Percentiles rank a stretch among this genome's conserved stretches.
phyloP scores from a whole-genome alignment of 2,113 vertebrate species.

The Porphyrio hochstetteri region DNA sequence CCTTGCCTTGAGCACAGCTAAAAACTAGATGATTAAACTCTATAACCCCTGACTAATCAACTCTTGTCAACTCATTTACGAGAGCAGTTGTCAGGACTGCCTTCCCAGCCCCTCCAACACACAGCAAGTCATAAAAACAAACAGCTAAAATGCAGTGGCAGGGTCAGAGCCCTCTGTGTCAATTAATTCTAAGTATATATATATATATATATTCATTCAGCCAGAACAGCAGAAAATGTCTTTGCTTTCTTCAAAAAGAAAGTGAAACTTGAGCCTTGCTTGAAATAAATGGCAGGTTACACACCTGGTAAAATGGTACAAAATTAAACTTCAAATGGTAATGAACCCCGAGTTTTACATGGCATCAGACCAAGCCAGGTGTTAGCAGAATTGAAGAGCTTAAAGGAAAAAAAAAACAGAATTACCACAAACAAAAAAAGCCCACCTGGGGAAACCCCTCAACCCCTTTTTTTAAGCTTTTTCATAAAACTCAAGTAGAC shows the following conservation, averaged over 20 bases:
- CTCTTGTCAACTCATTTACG: not conserved
- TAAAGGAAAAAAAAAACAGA: not conserved
- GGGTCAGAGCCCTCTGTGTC: not conserved
- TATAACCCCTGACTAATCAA: not conserved
- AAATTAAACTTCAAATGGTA: not conserved
- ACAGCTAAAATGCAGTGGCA: not conserved
- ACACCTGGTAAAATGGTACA: not conserved
- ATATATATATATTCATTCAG: not conserved
- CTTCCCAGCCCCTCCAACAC: not conserved
- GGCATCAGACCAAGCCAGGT: not conserved
- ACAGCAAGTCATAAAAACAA: not conserved
- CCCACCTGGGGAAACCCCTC: not conserved
- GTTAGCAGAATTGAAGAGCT: not conserved
- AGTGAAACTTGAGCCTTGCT: not conserved
- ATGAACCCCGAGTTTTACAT: not conserved
- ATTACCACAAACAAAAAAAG: not conserved
- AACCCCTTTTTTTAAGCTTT: not conserved
- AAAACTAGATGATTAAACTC: not conserved
- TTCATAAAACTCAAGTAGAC: not conserved
- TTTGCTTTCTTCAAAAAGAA: not conserved
- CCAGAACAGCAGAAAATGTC: not conserved
- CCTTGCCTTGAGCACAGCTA: conserved; percentile 1
- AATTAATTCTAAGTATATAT: not conserved
- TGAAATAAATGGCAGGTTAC: not conserved
- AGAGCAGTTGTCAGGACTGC: not conserved